phyloP scores from a whole-genome alignment of 1,140 invertebrate genomes.

The Drosophila rufa region DNA sequence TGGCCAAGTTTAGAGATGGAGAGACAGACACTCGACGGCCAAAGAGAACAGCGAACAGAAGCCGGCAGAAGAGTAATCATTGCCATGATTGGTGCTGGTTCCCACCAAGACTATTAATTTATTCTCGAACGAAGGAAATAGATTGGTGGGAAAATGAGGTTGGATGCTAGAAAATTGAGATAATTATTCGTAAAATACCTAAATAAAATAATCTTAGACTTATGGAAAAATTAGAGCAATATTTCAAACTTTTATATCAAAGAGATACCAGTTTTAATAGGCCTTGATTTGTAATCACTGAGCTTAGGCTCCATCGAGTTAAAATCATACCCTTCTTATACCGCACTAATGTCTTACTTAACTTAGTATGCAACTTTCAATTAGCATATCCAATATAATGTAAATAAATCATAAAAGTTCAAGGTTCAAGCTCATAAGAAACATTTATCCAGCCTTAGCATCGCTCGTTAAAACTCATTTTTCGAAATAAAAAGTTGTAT shows the following conservation, averaged over 20 bases:
- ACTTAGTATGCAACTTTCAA: not conserved
- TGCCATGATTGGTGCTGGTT: conserved; percentile 10
- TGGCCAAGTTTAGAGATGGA: conserved; percentile 32
- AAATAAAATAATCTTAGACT: not conserved
- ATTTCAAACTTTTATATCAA: too few species aligned
- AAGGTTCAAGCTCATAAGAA: conserved; percentile 6
- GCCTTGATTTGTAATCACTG: too few species aligned
- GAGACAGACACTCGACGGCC: conserved; percentile 9
- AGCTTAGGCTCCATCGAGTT: not conserved
- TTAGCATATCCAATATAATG: not conserved
- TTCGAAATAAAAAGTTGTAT: not conserved
- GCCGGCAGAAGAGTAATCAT: conserved; percentile 19
- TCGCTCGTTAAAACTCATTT: not conserved
- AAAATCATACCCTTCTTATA: too few species aligned
- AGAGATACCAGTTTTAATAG: too few species aligned
- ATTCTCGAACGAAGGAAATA: conserved; percentile 9
- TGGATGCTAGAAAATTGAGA: not conserved
- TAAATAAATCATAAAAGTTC: not conserved
- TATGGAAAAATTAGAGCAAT: too few species aligned
- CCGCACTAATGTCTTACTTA: not conserved
- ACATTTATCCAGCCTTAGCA: not conserved
- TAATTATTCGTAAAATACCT: not conserved
- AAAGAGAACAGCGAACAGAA: conserved; percentile 25
- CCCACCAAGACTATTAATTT: conserved; percentile 31
- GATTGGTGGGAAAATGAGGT: conserved; percentile 19